Percentiles rank a stretch among this genome's conserved stretches.
Conservation (phyloP, 2,888 invertebrate species). For the Orchesellides sinensis region DNA sequence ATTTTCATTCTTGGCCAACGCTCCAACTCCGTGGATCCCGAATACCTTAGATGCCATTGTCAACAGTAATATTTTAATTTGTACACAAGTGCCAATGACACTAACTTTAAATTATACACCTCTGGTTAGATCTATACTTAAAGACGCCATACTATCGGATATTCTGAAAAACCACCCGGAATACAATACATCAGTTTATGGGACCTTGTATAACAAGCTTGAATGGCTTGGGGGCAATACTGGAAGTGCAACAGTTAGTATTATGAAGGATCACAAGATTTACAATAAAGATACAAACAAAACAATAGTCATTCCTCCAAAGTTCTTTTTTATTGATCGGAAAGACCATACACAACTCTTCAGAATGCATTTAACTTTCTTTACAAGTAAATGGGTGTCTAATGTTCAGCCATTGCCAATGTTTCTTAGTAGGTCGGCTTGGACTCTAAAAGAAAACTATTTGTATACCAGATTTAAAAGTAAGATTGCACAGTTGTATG, state of each 20-base stretch:
- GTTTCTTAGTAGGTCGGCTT: slow-evolving; percentile 21
- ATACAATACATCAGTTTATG: slow-evolving; percentile 1
- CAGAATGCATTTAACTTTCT: slow-evolving; percentile 15
- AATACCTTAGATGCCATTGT: slow-evolving; percentile 7
- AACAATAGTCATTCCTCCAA: slow-evolving; percentile 1
- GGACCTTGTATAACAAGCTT: background rate
- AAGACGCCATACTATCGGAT: slow-evolving; percentile 24
- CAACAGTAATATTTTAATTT: background rate
- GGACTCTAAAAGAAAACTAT: slow-evolving; percentile 49
- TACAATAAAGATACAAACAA: slow-evolving; percentile 9
- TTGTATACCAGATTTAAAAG: background rate
- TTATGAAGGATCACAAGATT: background rate
- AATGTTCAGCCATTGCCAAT: slow-evolving; percentile 15
- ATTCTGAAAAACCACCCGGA: background rate
- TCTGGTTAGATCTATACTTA: slow-evolving; percentile 12
- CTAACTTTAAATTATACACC: background rate
- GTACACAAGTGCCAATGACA: background rate
- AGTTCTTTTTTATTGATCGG: slow-evolving; percentile 26
- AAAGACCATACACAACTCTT: background rate
- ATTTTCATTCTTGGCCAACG: slow-evolving; percentile 41
- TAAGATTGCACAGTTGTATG: slow-evolving; percentile 25
- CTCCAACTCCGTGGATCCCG: slow-evolving; percentile 33
- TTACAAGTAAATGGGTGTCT: slow-evolving; percentile 28
- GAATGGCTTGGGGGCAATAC: slow-evolving; percentile 20
- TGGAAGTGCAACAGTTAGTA: background rate